Base-by-base conservation (phyloP, 2,888 invertebrate species). In the Aphrophora alni region DNA sequence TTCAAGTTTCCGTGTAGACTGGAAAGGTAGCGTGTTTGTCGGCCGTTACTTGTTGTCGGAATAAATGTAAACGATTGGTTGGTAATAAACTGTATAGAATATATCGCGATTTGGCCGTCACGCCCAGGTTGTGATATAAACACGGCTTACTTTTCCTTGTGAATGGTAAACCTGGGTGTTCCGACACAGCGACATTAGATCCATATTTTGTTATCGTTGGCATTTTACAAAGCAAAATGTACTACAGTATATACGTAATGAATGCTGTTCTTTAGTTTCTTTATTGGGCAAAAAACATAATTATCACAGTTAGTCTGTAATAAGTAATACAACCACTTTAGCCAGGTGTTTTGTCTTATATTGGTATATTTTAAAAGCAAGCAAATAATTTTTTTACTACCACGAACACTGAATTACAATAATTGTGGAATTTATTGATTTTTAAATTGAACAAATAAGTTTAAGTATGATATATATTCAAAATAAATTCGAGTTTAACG, bases 11-110 rank as follows among this genome's bases (percentile, higher is more conserved):
- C 59, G 59, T 59, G 59, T 59, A 59, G 59, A n/a, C 21, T 14
- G 59, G 59, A 17, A 44, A 59, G 59, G 59, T 59, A 59, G 59
- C 59, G 59, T 59, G 59, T 14, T 21, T 21, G 59, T 59, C 59
- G 59, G 59, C 59, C 59, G 59, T 59, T 59, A 59, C 59, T n/a
- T 44, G 44, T 14, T 59, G 59, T 59, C n/a, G 59, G 59, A n/a
- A 59, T 59, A 59, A 59, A 59, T 59, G 59, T 59, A 59, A 21
- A 59, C 59, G 59, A 59, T 59, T 59, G 59, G 59, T 21, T 59
- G 59, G 59, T 21, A 59, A 59, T 59, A 59, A 59, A 59, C 59
- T 59, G 21, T 59, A 10, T 21, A 59, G 59, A 21, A 59, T 59
- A 59, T 59, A 59, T 59, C 59, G 59, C 59, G 59, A 59, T 59